Evolutionary conservation across 1,140 invertebrate species (phyloP).

Genomic region (Temnothorax nylanderi): DNA sequence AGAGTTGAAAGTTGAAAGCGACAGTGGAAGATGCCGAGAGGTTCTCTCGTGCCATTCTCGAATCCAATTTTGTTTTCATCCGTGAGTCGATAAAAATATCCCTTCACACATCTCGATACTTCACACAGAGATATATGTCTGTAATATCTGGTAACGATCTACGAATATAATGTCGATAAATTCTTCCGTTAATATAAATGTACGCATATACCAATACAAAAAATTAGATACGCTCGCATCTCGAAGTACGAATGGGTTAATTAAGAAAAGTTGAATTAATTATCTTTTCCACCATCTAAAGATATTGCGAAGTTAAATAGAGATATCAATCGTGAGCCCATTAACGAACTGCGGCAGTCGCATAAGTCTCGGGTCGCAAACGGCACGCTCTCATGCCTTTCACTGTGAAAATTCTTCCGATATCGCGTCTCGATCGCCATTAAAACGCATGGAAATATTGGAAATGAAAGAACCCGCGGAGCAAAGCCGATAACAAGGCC

Average conservation of each 20-base stretch:
- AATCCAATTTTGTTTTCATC: slow-evolving; percentile 53
- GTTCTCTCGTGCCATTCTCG: slow-evolving; percentile 4
- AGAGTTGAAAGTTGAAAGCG: slow-evolving; percentile 71
- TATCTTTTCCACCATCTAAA: background rate
- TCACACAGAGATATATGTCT: background rate
- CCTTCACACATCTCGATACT: background rate
- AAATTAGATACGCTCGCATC: background rate
- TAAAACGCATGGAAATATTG: slow-evolving; percentile 19
- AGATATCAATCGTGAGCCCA: background rate
- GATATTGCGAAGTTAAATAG: background rate
- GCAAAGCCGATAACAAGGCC: slow-evolving; percentile 26
- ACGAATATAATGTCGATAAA: slow-evolving; percentile 19
- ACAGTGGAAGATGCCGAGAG: slow-evolving; percentile 36
- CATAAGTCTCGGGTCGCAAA: slow-evolving; percentile 1
- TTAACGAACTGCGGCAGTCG: background rate
- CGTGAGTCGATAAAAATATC: slow-evolving; percentile 17
- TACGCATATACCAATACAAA: background rate
- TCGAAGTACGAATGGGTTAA: background rate
- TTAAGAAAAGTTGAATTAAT: background rate
- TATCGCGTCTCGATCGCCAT: slow-evolving; percentile 35
- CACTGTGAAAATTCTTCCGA: slow-evolving; percentile 38
- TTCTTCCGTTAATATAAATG: background rate
- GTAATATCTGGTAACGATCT: background rate
- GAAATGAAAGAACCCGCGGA: background rate
- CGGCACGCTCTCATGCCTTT: slow-evolving; percentile 10